Evolutionary conservation across 2,797 vertebrate genomes (phyloP), one percentile per base, ranked within the genome.

Genomic region (Arrhamphus sclerolepis): DNA sequence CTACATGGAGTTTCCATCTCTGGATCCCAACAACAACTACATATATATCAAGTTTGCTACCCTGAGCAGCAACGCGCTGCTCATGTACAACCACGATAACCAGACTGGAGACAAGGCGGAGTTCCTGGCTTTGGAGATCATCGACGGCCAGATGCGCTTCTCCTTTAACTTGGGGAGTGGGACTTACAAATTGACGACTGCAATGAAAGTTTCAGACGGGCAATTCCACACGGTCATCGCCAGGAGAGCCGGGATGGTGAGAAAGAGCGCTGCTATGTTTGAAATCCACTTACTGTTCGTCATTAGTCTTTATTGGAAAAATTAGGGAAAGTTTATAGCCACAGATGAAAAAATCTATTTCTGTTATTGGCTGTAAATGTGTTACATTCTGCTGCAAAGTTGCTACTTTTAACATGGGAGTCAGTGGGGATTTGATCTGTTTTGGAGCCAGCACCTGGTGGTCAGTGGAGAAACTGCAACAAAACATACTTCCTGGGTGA

Each of bases 1-100:
- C 0, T 99, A 96, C 68, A 98, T 99, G 97, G 97, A 99, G 82
- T 98, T 99, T 80, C 97, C 98, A 7, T 97, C 95, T 42, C 88
- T 99, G 92, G 98, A 99, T 76, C 95, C 97, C 77, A 98, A 98
- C 91, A 99, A 98, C 46, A 99, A 99, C 87, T 98, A 99, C 81
- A 95, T 99, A 82, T 98, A 99, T 70, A 95, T 99, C 50, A 98
- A 98, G 88, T 99, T 99, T 86, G 94, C 97, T 47, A 98, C 97
- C 2, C 94, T 98, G 63, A 92, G 95, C 90, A 94, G 86, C 22
- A 90, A 96, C 1, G 95, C 96, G 6, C 85, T 99, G 66, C 82
- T 99, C 67, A 89, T 99, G 74, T 99, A 98, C 77, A 98, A 96
- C 89, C 93, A 98, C n/a, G 96, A 99, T 77, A 99, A 99, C 92